These are phyloP conservation scores for Pissodes strobi DNA, from an alignment of 1,140 invertebrate species.

Conservation along the genomic window DNA sequence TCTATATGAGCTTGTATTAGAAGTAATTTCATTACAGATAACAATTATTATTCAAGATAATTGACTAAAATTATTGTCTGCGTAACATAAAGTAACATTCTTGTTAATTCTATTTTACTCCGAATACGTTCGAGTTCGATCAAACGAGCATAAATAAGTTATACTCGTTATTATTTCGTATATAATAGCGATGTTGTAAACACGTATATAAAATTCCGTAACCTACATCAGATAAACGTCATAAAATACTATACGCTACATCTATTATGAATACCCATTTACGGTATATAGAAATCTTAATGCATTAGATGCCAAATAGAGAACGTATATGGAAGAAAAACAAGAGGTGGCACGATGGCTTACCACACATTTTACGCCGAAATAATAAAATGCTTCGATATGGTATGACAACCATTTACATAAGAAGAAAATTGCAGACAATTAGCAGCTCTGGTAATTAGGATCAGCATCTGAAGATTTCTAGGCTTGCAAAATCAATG, in stretches of 20 bases:
- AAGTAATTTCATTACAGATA: no score
- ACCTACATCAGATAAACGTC: constrained; percentile 11
- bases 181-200: constrained; percentile 8
- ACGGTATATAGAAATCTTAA: constrained; percentile 23
- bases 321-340: neutral
- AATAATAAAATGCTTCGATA: constrained; percentile 23
- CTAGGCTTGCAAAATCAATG: constrained; percentile 18
- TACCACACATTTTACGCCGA: constrained; percentile 26
- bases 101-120: no score
- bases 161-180: neutral
- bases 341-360: neutral
- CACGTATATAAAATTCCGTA: constrained; percentile 10
- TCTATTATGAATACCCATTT: constrained; percentile 27
- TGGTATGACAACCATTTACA: constrained; percentile 27
- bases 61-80: no score
- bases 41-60: no score
- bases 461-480: constrained; percentile 9
- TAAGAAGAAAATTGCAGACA: constrained; percentile 22
- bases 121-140: neutral
- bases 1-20: no score
- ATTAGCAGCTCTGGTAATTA: constrained; percentile 14
- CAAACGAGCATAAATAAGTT: neutral
- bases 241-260: neutral
- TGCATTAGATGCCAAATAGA: constrained; percentile 26
- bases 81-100: no score